A percentile compares a stretch with the other conserved stretches of the same genome.
Conservation (phyloP, 2,888 invertebrate species). For the Esperia sulphurella region DNA sequence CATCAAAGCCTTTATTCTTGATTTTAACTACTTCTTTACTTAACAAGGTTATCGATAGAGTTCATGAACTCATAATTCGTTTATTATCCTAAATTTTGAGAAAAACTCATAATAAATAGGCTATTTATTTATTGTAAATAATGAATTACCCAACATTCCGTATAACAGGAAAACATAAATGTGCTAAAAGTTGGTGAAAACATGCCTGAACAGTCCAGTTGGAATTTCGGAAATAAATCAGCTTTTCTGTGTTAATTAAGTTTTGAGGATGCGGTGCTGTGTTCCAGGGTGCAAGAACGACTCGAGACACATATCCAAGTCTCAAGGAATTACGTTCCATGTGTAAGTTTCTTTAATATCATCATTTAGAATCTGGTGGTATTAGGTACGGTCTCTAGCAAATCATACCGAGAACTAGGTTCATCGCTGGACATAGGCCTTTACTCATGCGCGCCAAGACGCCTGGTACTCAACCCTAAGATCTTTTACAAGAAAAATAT, state of each 20-base stretch:
- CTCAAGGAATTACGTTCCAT: constrained; percentile 62
- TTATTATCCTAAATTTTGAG: neutral
- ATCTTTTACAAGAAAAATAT: no score
- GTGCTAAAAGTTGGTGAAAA: neutral
- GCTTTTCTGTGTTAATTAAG: neutral
- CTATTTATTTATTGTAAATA: neutral
- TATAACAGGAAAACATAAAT: neutral
- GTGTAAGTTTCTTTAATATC: constrained; percentile 40
- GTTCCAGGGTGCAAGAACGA: constrained; percentile 60
- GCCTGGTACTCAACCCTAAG: no score
- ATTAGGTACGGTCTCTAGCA: no score
- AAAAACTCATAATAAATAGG: neutral
- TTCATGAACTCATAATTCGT: neutral
- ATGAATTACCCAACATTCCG: neutral
- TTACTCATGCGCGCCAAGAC: no score
- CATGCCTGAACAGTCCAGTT: neutral
- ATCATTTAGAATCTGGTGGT: no score
- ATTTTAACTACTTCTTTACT: neutral
- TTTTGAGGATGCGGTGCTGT: constrained; percentile 53
- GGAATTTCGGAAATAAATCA: neutral
- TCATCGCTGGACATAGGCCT: no score
- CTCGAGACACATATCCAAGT: constrained; percentile 47
- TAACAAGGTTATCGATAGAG: constrained; percentile 6
- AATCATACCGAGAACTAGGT: no score
- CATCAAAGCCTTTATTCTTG: neutral